Conservation (phyloP, 2,888 invertebrate genomes). For the Glyphotaelius pellucidus region DNA sequence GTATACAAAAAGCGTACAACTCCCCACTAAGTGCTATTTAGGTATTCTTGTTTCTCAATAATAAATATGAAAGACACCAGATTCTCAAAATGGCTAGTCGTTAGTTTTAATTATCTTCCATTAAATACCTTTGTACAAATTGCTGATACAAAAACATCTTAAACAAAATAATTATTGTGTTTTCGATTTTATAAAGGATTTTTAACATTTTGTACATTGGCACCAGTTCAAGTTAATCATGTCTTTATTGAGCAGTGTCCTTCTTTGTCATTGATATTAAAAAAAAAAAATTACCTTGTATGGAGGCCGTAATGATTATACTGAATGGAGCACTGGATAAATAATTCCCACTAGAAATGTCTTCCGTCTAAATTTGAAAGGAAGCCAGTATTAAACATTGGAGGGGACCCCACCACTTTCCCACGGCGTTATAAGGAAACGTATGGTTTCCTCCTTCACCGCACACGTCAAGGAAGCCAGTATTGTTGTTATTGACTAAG, state of each 20-base stretch:
- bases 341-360: background rate
- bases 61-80: background rate
- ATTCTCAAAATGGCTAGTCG: background rate
- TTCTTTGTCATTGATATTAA: background rate
- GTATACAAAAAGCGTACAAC: no score
- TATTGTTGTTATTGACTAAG: no score
- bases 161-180: background rate
- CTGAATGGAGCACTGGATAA: background rate
- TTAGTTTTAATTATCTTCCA: background rate
- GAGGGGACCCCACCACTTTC: no score
- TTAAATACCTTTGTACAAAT: background rate
- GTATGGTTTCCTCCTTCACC: no score
- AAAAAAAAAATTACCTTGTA: background rate
- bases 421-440: no score
- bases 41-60: background rate
- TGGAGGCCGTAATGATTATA: slow-evolving; percentile 21
- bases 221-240: background rate
- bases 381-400: no score
- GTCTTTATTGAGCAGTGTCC: background rate
- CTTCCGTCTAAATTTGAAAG: no score
- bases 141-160: background rate
- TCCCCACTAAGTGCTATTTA: background rate
- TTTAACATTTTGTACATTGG: background rate
- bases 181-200: background rate
- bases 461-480: no score